Base-by-base conservation (phyloP, 2,113 vertebrate genomes). In the Felis catus region DNA sequence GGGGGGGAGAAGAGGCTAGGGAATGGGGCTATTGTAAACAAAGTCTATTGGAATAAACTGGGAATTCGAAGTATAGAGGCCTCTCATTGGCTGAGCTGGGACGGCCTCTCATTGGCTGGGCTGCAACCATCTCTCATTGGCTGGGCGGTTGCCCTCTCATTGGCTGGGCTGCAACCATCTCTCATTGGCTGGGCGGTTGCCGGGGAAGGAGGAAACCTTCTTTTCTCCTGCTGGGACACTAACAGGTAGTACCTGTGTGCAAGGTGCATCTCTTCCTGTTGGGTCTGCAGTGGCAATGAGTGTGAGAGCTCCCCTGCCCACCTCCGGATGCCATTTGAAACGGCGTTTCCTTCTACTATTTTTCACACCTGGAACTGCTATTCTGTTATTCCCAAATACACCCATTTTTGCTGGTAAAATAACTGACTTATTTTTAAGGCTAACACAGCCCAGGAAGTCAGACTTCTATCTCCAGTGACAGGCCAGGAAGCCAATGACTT, bases 191-290 rank as follows among this genome's bases (percentile, higher is more conserved):
- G 39, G 25, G 39, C 39, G 29, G 39, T 18, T 48, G 73, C 73
- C 27, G 15, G 73, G 73, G 73, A 0, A 48, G 41, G 73, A 76
- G 73, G 41, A 76, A 48, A 48, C 41, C 73, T 48, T 48, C 73
- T 25, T 9, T 45, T 4, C 0, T 4, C 25, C 6, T 4, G 39
- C 25, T 16, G 25, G 73, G 25, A 29, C 0, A 3, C 25, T 16
- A 29, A 15, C 12, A 36, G 1, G 58, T 3, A 1, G 73, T 8
- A 5, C 14, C 12, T 6, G 27, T 1, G 25, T 1, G 7, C 39
- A 41, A 25, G 39, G 39, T 13, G 25, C 6, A 11, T 3, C 23
- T 7, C 25, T 41, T 8, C 39, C 73, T 8, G 25, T 4, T 1
- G 73, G 73, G 39, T 76, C 39, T 2, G 39, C 39, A 6, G 73